These are phyloP conservation scores for Martes martes DNA, from an alignment of 2,113 vertebrate genomes.

Conservation along the genomic window DNA sequence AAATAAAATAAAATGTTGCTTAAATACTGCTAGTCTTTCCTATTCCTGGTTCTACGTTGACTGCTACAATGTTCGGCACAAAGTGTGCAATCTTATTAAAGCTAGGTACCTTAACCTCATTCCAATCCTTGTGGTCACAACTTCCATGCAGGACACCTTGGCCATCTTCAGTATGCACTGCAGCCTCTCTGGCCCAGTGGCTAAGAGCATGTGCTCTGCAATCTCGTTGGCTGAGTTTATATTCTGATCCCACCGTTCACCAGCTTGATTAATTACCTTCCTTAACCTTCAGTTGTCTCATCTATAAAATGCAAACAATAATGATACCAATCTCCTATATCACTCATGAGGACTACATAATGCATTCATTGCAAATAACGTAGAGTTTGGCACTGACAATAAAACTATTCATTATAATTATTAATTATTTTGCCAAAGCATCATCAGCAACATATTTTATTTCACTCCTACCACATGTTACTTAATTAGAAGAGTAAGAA, in stretches of 20 bases:
- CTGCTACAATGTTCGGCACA: not conserved
- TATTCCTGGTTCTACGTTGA: not conserved
- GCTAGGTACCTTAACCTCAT: not conserved
- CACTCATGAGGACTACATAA: not conserved
- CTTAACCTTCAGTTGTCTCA: not conserved
- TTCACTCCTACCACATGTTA: not conserved
- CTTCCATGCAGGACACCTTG: not conserved
- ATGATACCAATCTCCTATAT: not conserved
- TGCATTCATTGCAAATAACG: not conserved
- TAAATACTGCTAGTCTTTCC: not conserved
- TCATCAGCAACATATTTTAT: not conserved
- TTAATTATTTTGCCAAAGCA: conserved; percentile 7
- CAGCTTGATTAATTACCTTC: not conserved
- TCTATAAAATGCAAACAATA: not conserved
- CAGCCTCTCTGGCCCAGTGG: not conserved
- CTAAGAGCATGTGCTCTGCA: not conserved
- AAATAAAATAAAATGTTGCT: not conserved
- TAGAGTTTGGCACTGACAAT: not conserved
- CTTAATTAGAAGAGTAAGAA: not conserved
- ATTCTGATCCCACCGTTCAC: not conserved
- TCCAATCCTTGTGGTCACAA: not conserved
- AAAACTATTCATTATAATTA: not conserved
- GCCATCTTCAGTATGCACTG: not conserved
- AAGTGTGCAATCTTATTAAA: not conserved
- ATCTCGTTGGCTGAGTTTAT: not conserved